A percentile compares a stretch with the other conserved stretches of the same genome.
phyloP scores from a whole-genome alignment of 2,113 vertebrate genomes.

The Guaruba guarouba region DNA sequence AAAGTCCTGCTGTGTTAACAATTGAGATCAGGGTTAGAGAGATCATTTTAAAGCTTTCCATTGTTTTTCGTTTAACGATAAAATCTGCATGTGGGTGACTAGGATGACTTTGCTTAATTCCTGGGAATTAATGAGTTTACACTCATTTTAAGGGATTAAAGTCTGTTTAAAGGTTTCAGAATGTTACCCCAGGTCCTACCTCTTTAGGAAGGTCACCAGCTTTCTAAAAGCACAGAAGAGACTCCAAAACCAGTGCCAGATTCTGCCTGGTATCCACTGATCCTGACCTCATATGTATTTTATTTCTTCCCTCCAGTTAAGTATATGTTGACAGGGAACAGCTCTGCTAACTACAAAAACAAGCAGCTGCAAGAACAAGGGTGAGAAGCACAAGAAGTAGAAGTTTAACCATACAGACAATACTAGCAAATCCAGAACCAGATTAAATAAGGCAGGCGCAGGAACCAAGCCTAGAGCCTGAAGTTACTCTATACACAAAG shows the following conservation, averaged over 20 bases:
- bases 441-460: not conserved
- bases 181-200: not conserved
- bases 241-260: not conserved
- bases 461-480: not conserved
- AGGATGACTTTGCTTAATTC: not conserved
- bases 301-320: not conserved
- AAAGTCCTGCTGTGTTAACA: not conserved
- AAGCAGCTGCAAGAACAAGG: not conserved
- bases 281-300: fast-evolving
- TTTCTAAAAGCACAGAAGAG: not conserved
- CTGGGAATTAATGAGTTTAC: not conserved
- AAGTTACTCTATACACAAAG: not conserved
- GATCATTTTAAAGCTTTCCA: not conserved
- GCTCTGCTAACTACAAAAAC: not conserved
- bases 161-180: not conserved
- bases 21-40: not conserved
- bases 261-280: not conserved
- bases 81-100: not conserved
- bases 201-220: not conserved
- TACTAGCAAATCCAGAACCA: not conserved
- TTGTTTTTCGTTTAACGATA: not conserved
- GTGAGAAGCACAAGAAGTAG: not conserved
- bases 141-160: not conserved
- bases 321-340: not conserved
- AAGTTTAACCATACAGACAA: not conserved